Evolutionary conservation across 2,113 vertebrate genomes (phyloP).

Genomic region (Chloropsis hardwickii): DNA sequence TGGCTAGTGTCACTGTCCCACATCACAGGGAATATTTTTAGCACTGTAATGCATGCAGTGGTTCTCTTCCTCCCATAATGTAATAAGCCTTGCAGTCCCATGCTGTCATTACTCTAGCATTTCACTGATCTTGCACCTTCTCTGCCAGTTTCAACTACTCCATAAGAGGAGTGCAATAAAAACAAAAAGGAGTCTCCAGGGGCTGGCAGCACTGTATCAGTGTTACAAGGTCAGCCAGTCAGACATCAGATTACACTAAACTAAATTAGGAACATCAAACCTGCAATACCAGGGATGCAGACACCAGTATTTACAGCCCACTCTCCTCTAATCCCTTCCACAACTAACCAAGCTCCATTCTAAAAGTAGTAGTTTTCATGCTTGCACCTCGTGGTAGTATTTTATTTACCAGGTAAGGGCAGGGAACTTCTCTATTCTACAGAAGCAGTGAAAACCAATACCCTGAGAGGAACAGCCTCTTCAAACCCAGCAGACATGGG

Average conservation of each 20-base stretch:
- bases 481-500: not conserved
- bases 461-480: not conserved
- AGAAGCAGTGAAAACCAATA: not conserved
- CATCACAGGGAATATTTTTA: not conserved
- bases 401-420: not conserved
- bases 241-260: not conserved
- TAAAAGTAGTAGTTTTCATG: not conserved
- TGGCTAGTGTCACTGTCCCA: not conserved
- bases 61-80: not conserved
- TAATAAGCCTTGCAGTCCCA: not conserved
- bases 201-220: not conserved
- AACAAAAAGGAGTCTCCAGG: not conserved
- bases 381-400: not conserved
- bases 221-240: not conserved
- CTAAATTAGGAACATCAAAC: not conserved
- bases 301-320: not conserved
- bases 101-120: not conserved
- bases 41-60: not conserved
- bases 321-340: not conserved
- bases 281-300: not conserved
- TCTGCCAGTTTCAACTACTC: not conserved
- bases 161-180: fast-evolving
- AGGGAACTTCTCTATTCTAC: not conserved
- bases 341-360: not conserved
- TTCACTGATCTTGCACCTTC: not conserved